A percentile compares a stretch with the other conserved stretches of the same genome.
These are phyloP conservation scores for Callinectes sapidus DNA, from an alignment of 2,888 invertebrate species.

Conservation along the genomic window DNA sequence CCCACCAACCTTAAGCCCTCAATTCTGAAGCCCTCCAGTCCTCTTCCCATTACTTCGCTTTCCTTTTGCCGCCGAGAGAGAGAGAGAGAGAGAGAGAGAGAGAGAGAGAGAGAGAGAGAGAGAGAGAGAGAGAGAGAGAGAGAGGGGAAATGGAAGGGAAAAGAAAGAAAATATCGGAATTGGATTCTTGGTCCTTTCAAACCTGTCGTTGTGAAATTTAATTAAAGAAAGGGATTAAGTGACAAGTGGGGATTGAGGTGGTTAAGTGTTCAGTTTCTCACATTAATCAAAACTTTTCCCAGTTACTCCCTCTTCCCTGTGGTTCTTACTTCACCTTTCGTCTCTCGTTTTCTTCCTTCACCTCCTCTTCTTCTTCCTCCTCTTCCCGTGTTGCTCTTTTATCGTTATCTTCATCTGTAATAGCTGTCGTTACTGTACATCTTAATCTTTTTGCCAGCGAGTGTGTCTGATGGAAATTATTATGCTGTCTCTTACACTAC, in stretches of 20 bases:
- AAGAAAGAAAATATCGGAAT: conserved; percentile 1
- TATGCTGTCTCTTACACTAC: neutral
- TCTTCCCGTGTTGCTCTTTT: neutral
- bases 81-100: neutral
- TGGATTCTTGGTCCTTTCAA: neutral
- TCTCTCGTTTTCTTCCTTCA: neutral
- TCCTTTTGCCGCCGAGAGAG: neutral
- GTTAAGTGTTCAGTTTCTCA: neutral
- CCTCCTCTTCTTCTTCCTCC: neutral
- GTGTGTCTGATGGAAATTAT: neutral
- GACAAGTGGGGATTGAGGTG: neutral
- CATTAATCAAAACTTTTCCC: conserved; percentile 23
- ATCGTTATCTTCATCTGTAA: neutral
- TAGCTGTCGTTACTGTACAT: neutral
- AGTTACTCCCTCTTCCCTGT: neutral
- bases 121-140: conserved; percentile 1
- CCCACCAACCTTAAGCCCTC: neutral
- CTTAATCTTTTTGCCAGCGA: neutral
- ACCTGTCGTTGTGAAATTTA: neutral
- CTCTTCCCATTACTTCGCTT: neutral
- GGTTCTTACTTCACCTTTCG: neutral
- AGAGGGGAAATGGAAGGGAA: neutral
- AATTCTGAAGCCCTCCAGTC: conserved; percentile 4
- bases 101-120: conserved; percentile 1
- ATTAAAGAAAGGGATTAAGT: conserved; percentile 22